Conservation (phyloP, 1,140 invertebrate genomes). For the Dinoponera quadriceps region DNA sequence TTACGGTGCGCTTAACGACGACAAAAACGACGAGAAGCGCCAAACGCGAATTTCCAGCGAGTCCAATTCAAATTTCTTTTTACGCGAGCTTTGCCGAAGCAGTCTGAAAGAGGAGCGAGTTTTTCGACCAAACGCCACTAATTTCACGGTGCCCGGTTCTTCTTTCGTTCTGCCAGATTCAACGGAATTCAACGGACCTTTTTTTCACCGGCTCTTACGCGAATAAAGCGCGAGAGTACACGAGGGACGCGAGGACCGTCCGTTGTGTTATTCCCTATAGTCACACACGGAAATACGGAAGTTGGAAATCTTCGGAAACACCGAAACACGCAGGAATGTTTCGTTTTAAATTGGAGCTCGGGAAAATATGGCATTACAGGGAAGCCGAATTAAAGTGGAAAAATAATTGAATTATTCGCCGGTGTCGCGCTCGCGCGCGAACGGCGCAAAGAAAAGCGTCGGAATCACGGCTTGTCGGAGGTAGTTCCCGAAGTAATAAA, state of each 20-base stretch:
- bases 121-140: constrained; percentile 59
- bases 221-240: constrained; percentile 36
- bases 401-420: constrained; percentile 33
- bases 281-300: constrained; percentile 20
- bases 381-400: constrained; percentile 3
- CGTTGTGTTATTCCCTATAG: constrained; percentile 51
- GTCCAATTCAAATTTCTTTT: constrained; percentile 62
- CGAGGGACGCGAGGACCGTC: background rate
- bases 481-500: constrained; percentile 42
- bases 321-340: constrained; percentile 15
- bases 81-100: constrained; percentile 38
- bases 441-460: constrained; percentile 7
- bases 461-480: constrained; percentile 38
- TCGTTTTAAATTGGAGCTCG: constrained; percentile 31
- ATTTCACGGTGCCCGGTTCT: constrained; percentile 57
- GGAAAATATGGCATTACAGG: background rate
- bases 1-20: constrained; percentile 34
- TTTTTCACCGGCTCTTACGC: constrained; percentile 38
- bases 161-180: constrained; percentile 41
- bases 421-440: background rate
- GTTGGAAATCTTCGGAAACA: constrained; percentile 14
- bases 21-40: constrained; percentile 37
- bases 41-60: constrained; percentile 47
- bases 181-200: constrained; percentile 51
- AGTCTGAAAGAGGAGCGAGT: constrained; percentile 42